Evolutionary conservation across 1,140 invertebrate genomes (phyloP).

Genomic region (Heliconius nattereri): DNA sequence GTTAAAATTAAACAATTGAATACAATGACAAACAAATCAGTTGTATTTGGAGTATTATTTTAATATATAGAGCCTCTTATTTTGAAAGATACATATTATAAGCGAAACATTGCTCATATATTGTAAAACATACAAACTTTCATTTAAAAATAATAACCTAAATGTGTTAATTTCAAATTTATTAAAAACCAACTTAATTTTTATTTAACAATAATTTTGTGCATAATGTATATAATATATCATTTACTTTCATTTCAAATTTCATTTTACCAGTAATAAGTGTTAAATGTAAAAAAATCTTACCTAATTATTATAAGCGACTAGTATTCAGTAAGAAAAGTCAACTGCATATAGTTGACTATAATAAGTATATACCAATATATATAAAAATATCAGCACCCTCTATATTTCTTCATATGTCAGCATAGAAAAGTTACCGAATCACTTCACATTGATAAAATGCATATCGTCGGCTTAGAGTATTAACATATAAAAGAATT

Average conservation of each 20-base stretch:
- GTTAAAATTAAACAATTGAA: background rate
- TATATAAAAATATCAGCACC: conserved; percentile 15
- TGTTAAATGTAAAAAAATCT: conserved; percentile 26
- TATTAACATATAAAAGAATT: too few relatives aligned
- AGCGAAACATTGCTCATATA: background rate
- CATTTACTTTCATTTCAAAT: background rate
- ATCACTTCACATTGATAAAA: background rate
- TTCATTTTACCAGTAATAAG: background rate
- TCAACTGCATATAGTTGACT: conserved; percentile 44
- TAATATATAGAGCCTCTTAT: background rate
- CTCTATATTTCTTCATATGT: background rate
- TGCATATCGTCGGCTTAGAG: background rate
- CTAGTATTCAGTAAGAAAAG: conserved; percentile 64
- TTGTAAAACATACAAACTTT: background rate
- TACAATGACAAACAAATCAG: background rate
- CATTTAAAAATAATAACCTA: background rate
- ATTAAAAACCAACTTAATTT: background rate
- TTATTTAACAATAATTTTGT: background rate
- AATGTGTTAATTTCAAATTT: background rate
- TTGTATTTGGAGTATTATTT: conserved; percentile 3
- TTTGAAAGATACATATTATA: background rate
- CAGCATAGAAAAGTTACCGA: background rate
- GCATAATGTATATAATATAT: background rate
- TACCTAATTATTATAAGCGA: conserved; percentile 48
- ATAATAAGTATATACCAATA: conserved; percentile 8